Percentiles rank a stretch among this genome's conserved stretches.
Evolutionary conservation across 2,113 vertebrate species (phyloP).

Genomic region (Lamprotornis superbus): DNA sequence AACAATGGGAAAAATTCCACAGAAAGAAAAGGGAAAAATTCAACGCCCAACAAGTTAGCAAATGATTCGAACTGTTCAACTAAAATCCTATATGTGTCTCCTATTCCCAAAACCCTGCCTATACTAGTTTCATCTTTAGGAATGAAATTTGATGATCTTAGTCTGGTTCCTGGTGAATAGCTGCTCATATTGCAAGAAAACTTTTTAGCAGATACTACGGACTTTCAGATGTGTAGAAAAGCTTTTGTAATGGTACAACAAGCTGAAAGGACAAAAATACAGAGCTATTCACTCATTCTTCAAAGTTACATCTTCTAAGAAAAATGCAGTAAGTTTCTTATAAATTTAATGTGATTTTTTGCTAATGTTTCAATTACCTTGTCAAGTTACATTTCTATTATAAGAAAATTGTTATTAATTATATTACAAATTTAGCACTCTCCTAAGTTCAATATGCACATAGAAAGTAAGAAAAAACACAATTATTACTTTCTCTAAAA

Average conservation of each 20-base stretch:
- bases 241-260: neutral
- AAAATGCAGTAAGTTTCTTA: neutral
- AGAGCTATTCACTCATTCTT: neutral
- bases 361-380: neutral
- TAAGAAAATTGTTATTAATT: neutral
- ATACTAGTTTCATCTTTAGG: neutral
- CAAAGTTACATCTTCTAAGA: neutral
- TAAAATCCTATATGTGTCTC: neutral
- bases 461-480: neutral
- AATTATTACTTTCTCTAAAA: neutral
- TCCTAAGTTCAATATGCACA: fast-evolving
- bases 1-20: no score
- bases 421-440: neutral
- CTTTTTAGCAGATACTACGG: neutral
- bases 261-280: neutral
- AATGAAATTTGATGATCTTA: neutral
- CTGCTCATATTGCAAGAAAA: neutral
- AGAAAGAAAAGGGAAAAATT: no score
- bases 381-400: neutral
- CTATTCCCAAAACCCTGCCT: neutral
- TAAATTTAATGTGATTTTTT: neutral
- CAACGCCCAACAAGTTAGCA: neutral
- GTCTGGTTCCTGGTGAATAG: neutral
- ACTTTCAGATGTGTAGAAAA: neutral
- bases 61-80: neutral